Percentiles rank a stretch among this genome's conserved stretches.
Evolutionary conservation across 2,113 vertebrate species (phyloP).

Genomic region (Lamprotornis superbus): DNA sequence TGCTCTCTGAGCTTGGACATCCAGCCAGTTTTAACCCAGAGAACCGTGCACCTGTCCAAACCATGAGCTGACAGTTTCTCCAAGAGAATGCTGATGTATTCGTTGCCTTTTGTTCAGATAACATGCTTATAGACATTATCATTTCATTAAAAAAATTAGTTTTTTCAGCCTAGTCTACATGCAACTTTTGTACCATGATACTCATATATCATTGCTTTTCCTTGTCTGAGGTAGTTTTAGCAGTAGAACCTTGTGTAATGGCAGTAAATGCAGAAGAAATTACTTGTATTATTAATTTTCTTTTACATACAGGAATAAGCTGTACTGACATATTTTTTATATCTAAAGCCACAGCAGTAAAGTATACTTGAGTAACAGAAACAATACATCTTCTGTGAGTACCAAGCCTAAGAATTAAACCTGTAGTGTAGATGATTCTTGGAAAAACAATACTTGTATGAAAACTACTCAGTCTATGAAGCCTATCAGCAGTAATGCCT

Average conservation of each 20-base stretch:
- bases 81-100: background rate
- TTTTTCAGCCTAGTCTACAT: background rate
- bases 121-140: background rate
- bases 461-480: background rate
- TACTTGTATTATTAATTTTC: background rate
- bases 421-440: background rate
- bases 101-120: background rate
- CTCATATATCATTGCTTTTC: background rate
- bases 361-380: background rate
- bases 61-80: fast-evolving
- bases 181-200: background rate
- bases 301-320: background rate
- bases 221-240: background rate
- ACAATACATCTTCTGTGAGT: background rate
- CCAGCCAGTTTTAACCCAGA: background rate
- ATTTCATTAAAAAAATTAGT: background rate
- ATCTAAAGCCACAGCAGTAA: background rate
- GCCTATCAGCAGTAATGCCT: background rate
- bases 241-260: background rate
- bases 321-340: background rate
- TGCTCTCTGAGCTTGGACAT: fast-evolving
- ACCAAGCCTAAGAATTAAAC: background rate
- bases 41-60: fast-evolving
- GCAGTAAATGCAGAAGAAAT: background rate
- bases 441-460: background rate